Percentiles rank a stretch among this genome's conserved stretches.
Evolutionary conservation across 1,140 invertebrate species (phyloP).

Genomic region (Planococcus citri): DNA sequence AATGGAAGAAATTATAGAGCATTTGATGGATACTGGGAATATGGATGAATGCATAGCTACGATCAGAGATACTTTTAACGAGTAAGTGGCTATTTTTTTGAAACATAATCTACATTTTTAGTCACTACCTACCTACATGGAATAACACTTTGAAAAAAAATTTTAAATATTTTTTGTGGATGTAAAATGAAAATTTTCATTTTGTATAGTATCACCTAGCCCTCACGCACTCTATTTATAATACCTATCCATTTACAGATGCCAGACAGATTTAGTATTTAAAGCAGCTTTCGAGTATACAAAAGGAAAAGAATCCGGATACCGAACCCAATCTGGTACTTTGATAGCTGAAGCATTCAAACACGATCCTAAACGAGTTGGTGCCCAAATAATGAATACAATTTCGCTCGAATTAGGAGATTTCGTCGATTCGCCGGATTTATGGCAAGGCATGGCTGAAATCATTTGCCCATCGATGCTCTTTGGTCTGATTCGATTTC

Average conservation of each 20-base stretch:
- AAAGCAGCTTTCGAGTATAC: constrained; percentile 11
- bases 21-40: background rate
- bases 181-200: too few relatives aligned
- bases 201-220: too few relatives aligned
- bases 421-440: background rate
- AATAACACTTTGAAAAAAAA: too few relatives aligned
- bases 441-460: constrained; percentile 1
- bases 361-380: background rate
- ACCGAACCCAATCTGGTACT: background rate
- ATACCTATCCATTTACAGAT: too few relatives aligned
- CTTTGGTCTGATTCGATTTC: background rate
- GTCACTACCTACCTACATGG: too few relatives aligned
- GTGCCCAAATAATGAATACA: constrained; percentile 12
- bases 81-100: background rate
- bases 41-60: background rate
- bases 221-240: too few relatives aligned
- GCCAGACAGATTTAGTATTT: constrained; percentile 1
- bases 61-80: background rate
- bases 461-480: background rate
- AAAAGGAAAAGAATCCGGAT: background rate
- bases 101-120: background rate
- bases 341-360: background rate
- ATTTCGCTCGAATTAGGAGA: background rate
- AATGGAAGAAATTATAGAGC: constrained; percentile 7
- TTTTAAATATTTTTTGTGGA: too few relatives aligned